These are phyloP conservation scores for Chorisops tibialis DNA, from an alignment of 2,888 invertebrate genomes.

Conservation along the genomic window DNA sequence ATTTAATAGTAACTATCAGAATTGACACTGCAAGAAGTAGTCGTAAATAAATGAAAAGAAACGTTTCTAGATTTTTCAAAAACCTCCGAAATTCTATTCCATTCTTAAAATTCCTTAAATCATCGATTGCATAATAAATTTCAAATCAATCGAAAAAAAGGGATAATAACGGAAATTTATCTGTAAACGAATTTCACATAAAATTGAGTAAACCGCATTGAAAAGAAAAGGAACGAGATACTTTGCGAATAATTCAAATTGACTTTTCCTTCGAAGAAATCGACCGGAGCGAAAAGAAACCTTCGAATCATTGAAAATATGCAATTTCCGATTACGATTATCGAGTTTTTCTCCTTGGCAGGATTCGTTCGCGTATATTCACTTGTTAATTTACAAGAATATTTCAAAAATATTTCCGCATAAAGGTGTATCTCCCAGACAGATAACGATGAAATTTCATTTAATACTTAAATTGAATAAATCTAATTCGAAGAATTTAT, in stretches of 20 bases:
- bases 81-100: too few species aligned
- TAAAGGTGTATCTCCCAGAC: too few species aligned
- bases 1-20: too few species aligned
- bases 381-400: too few species aligned
- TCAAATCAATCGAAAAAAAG: not conserved
- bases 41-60: too few species aligned
- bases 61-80: too few species aligned
- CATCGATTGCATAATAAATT: too few species aligned
- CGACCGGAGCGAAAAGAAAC: constrained; percentile 1
- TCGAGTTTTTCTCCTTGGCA: constrained; percentile 1
- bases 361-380: too few species aligned
- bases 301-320: constrained; percentile 16
- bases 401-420: too few species aligned
- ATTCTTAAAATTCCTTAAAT: too few species aligned
- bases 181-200: constrained; percentile 13
- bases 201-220: constrained; percentile 11
- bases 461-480: not conserved
- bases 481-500: too few species aligned
- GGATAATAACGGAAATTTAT: constrained; percentile 14
- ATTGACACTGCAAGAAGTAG: too few species aligned
- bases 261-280: not conserved
- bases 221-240: not conserved
- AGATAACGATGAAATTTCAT: not conserved
- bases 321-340: constrained; percentile 23
- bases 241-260: not conserved